These are phyloP conservation scores for Simalia tracyae DNA, from an alignment of 2,797 vertebrate genomes.

Conservation along the genomic window DNA sequence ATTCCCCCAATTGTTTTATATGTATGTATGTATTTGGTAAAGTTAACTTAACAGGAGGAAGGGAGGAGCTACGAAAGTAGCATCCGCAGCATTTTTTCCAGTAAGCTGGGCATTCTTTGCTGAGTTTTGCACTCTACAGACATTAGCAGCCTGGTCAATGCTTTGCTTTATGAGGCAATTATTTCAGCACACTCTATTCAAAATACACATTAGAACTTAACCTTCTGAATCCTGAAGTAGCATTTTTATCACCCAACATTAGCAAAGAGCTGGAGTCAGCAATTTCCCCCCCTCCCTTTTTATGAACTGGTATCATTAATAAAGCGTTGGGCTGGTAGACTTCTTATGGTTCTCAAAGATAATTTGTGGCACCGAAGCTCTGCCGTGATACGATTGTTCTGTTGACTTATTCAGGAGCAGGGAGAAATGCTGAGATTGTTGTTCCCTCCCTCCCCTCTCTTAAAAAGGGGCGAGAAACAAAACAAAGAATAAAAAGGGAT, in stretches of 20 bases:
- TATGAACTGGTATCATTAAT: conserved; percentile 90
- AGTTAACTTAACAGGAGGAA: conserved; percentile 67
- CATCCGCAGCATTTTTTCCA: conserved; percentile 81
- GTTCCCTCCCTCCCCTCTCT: background rate
- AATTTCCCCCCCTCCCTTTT: conserved; percentile 74
- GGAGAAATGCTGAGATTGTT: conserved; percentile 62
- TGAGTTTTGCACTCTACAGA: conserved; percentile 82
- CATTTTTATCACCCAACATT: conserved; percentile 90
- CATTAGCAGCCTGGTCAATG: conserved; percentile 84
- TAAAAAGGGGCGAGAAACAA: conserved; percentile 52
- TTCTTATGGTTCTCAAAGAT: conserved; percentile 78
- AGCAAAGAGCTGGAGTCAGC: conserved; percentile 87
- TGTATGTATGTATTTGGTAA: conserved; percentile 21
- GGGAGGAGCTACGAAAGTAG: conserved; percentile 69
- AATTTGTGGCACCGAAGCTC: conserved; percentile 84
- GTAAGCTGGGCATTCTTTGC: conserved; percentile 82
- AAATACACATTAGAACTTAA: conserved; percentile 94
- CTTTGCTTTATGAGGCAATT: conserved; percentile 88
- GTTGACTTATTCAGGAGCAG: conserved; percentile 82
- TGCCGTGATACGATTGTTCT: conserved; percentile 74
- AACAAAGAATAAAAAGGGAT: background rate
- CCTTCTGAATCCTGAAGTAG: conserved; percentile 91
- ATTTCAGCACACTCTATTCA: conserved; percentile 87
- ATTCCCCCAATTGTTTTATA: background rate
- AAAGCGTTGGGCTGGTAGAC: conserved; percentile 83